Conservation (phyloP, 2,888 invertebrate genomes). For the Eupithecia abbreviata region DNA sequence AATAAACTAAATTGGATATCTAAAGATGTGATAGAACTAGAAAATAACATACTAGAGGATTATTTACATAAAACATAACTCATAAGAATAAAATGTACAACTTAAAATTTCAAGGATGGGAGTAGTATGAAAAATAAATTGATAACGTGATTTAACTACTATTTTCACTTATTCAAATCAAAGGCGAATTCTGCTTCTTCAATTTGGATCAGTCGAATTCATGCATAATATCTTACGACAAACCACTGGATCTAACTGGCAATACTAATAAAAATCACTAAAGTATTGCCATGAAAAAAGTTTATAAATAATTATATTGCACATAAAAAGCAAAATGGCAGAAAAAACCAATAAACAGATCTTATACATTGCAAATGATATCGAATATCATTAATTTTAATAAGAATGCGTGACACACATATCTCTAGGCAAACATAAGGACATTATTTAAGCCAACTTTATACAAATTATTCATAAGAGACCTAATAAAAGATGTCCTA, state of each 20-base stretch:
- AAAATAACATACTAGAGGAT: slow-evolving; percentile 70
- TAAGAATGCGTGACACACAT: slow-evolving; percentile 40
- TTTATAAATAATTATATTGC: slow-evolving; percentile 68
- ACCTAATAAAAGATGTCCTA: slow-evolving; percentile 33
- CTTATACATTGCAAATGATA: slow-evolving; percentile 73
- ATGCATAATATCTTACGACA: slow-evolving; percentile 53
- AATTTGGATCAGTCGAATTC: slow-evolving; percentile 67
- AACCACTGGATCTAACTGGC: slow-evolving; percentile 49
- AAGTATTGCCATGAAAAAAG: slow-evolving; percentile 54
- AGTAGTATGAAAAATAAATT: slow-evolving; percentile 56
- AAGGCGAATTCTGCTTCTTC: slow-evolving; percentile 58
- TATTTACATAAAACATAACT: slow-evolving; percentile 78
- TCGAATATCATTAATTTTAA: slow-evolving; percentile 74
- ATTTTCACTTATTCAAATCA: slow-evolving; percentile 53
- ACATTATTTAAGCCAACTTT: slow-evolving; percentile 34
- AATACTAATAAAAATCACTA: slow-evolving; percentile 40
- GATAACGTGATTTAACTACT: slow-evolving; percentile 54
- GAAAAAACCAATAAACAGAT: slow-evolving; percentile 59
- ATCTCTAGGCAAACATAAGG: slow-evolving; percentile 31
- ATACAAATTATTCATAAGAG: slow-evolving; percentile 34
- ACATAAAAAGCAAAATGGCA: slow-evolving; percentile 49
- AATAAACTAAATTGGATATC: slow-evolving; percentile 80
- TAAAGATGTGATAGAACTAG: slow-evolving; percentile 71
- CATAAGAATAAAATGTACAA: slow-evolving; percentile 78
- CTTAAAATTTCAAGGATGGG: slow-evolving; percentile 68